phyloP scores from a whole-genome alignment of 92 coral and sea anemone genomes.

The Desmophyllum pertusum region DNA sequence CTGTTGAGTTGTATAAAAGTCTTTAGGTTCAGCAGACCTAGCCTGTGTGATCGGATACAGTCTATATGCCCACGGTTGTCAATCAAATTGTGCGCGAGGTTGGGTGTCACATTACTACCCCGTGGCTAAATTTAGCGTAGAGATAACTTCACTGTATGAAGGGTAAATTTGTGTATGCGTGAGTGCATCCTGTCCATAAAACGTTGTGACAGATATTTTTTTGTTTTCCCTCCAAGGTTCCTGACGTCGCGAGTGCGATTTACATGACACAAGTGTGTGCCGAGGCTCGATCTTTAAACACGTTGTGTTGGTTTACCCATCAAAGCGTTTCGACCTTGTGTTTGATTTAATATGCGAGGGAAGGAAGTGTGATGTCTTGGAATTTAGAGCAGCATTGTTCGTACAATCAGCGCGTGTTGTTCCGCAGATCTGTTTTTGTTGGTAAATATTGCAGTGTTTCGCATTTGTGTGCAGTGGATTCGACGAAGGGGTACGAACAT shows the following conservation, averaged over 20 bases:
- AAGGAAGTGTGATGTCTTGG: slow-evolving; percentile 65
- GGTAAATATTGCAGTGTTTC: slow-evolving; percentile 46
- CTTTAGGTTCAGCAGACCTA: slow-evolving; percentile 24
- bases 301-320: neutral
- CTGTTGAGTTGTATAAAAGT: slow-evolving; percentile 37
- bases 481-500: slow-evolving; percentile 42
- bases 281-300: neutral
- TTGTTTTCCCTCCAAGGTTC: slow-evolving; percentile 71
- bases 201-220: slow-evolving; percentile 50
- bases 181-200: slow-evolving; percentile 59
- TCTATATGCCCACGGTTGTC: slow-evolving; percentile 52
- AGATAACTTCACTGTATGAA: slow-evolving; percentile 48
- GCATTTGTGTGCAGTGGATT: slow-evolving; percentile 49
- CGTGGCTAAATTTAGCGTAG: slow-evolving; percentile 60
- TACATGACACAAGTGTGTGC: slow-evolving; percentile 38
- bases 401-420: slow-evolving; percentile 51
- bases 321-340: neutral
- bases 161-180: slow-evolving; percentile 69
- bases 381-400: slow-evolving; percentile 65
- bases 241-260: slow-evolving; percentile 51
- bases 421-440: slow-evolving; percentile 50
- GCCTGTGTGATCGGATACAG: slow-evolving; percentile 47
- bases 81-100: slow-evolving; percentile 52
- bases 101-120: slow-evolving; percentile 64
- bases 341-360: slow-evolving; percentile 30